phyloP scores from a whole-genome alignment of 2,888 invertebrate species.

The Drosophila stalkeri region DNA sequence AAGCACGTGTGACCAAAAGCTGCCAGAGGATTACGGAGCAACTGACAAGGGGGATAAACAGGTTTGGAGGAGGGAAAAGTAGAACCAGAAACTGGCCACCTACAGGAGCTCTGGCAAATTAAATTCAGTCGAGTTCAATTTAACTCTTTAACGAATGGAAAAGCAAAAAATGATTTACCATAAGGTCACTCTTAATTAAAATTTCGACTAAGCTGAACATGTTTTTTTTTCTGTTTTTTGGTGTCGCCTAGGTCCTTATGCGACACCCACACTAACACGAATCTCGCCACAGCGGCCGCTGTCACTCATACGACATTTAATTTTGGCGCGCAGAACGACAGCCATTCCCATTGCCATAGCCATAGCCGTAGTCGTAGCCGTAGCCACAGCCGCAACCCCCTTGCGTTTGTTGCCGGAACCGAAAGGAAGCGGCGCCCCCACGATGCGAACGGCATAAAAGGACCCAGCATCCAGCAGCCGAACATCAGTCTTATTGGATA shows the following conservation, averaged over 20 bases:
- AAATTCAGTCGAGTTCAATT: not conserved
- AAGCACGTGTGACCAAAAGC: not conserved
- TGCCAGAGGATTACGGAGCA: not conserved
- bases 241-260: slow-evolving; percentile 2
- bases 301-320: slow-evolving; percentile 65
- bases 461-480: slow-evolving; percentile 31
- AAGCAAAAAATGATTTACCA: slow-evolving; percentile 13
- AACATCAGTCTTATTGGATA: slow-evolving; percentile 58
- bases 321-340: slow-evolving; percentile 59
- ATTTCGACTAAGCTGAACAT: slow-evolving; percentile 11
- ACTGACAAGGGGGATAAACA: not conserved
- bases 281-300: slow-evolving; percentile 23
- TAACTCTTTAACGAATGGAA: slow-evolving; percentile 2
- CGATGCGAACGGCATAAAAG: slow-evolving; percentile 68
- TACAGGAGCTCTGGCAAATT: not conserved
- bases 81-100: not conserved
- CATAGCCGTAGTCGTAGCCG: slow-evolving; percentile 2
- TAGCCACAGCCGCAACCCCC: slow-evolving; percentile 3
- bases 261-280: slow-evolving; percentile 11
- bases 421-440: slow-evolving; percentile 40
- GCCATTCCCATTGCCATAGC: slow-evolving; percentile 2
- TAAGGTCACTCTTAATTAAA: slow-evolving; percentile 46
- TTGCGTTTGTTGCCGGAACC: slow-evolving; percentile 42
- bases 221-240: slow-evolving; percentile 7
- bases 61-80: not conserved